A percentile compares a stretch with the other conserved stretches of the same genome.
Conservation (phyloP, 92 coral and sea anemone genomes). For the Scolanthus callimorphus region DNA sequence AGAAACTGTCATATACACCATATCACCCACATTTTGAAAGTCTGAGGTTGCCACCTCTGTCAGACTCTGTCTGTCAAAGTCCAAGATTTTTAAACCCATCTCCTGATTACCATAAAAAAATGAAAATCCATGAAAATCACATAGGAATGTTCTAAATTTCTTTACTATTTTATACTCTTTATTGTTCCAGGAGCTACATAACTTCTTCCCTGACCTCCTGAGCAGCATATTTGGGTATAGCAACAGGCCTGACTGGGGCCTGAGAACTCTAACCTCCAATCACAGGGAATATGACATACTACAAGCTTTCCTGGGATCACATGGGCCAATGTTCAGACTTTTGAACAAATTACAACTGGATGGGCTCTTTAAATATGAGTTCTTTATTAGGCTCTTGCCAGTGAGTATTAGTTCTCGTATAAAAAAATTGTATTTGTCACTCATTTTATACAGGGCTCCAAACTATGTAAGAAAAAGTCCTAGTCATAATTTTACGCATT, state of each 20-base stretch:
- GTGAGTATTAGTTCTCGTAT: conserved; percentile 46
- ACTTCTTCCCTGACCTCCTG: conserved; percentile 89
- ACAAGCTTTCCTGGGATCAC: conserved; percentile 61
- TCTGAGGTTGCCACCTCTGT: too few species aligned
- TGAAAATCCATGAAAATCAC: too few species aligned
- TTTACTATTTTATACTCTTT: conserved; percentile 7
- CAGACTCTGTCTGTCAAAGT: too few species aligned
- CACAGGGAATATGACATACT: conserved; percentile 52
- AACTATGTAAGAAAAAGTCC: too few species aligned
- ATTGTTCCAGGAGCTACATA: conserved; percentile 77
- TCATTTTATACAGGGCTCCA: too few species aligned
- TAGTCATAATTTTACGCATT: too few species aligned
- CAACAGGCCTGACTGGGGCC: conserved; percentile 72
- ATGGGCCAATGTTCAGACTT: conserved; percentile 74
- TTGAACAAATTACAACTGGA: conserved; percentile 85
- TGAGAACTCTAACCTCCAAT: conserved; percentile 33
- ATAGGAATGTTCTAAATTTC: too few species aligned
- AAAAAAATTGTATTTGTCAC: too few species aligned
- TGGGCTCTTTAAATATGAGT: conserved; percentile 82
- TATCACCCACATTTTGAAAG: too few species aligned
- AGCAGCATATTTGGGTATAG: conserved; percentile 83
- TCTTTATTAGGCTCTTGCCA: conserved; percentile 86
- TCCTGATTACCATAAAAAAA: too few species aligned
- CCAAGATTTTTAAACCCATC: too few species aligned
- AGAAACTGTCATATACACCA: too few species aligned